Conservation (phyloP, 2,113 vertebrate species). For the Todiramphus chloris region DNA sequence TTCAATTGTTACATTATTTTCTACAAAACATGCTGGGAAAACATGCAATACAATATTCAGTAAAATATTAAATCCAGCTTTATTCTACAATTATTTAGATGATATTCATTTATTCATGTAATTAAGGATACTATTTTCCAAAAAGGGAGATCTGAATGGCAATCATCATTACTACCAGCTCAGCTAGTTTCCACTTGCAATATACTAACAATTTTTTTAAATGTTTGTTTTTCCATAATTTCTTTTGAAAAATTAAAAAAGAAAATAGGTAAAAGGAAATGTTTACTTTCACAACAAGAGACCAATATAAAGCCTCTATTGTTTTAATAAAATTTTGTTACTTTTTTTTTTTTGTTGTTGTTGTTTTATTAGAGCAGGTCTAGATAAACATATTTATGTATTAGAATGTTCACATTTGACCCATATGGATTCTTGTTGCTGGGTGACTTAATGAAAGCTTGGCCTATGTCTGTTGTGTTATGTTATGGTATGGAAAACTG, state of each 20-base stretch:
- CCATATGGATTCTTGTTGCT: neutral
- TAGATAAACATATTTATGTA: neutral
- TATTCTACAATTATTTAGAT: neutral
- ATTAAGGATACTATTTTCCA: neutral
- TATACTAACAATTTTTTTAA: neutral
- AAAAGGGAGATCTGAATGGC: neutral
- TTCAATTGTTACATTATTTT: neutral
- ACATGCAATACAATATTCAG: neutral
- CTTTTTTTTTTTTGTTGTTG: neutral
- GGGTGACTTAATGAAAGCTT: conserved; percentile 2
- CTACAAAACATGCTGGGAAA: neutral
- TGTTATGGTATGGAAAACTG: neutral
- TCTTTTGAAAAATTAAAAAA: neutral
- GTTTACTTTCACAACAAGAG: neutral
- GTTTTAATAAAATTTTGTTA: neutral
- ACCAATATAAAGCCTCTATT: neutral
- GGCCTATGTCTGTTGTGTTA: neutral
- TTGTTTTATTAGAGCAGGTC: neutral
- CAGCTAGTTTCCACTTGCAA: neutral
- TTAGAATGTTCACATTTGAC: neutral
- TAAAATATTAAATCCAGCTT: neutral
- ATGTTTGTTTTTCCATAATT: neutral
- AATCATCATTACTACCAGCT: neutral
- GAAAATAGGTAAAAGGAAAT: neutral
- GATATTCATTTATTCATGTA: neutral